Evolutionary conservation across 2,888 invertebrate genomes (phyloP).

Genomic region (Tribolium freemani): DNA sequence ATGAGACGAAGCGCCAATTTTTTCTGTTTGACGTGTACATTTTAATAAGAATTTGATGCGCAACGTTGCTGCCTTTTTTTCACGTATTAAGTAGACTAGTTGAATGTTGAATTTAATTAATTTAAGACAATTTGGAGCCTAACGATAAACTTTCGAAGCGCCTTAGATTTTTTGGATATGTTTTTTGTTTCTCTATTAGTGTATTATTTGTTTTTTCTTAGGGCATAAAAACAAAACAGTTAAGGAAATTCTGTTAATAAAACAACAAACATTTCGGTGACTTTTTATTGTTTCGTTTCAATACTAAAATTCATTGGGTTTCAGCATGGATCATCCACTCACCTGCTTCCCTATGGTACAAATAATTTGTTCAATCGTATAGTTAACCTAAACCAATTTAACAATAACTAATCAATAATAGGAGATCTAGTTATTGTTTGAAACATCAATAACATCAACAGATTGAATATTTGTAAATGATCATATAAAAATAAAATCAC

Average conservation of each 20-base stretch:
- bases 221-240: too few relatives aligned
- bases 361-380: neutral
- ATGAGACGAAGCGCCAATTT: too few relatives aligned
- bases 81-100: too few relatives aligned
- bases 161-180: too few relatives aligned
- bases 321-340: neutral
- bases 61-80: too few relatives aligned
- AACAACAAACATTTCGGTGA: neutral
- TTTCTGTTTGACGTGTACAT: too few relatives aligned
- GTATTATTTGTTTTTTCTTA: too few relatives aligned
- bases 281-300: neutral
- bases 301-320: neutral
- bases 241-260: neutral
- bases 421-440: conserved; percentile 16
- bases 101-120: too few relatives aligned
- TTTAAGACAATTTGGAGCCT: too few relatives aligned
- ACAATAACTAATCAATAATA: conserved; percentile 10
- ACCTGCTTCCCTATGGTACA: neutral
- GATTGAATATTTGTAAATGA: conserved; percentile 5
- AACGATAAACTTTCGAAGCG: too few relatives aligned
- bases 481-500: conserved; percentile 36
- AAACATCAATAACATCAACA: conserved; percentile 13
- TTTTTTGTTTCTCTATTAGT: too few relatives aligned
- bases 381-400: conserved; percentile 15
- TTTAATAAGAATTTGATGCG: too few relatives aligned